These are phyloP conservation scores for Toxotes chatareus DNA, from an alignment of 2,113 vertebrate species.

Conservation along the genomic window DNA sequence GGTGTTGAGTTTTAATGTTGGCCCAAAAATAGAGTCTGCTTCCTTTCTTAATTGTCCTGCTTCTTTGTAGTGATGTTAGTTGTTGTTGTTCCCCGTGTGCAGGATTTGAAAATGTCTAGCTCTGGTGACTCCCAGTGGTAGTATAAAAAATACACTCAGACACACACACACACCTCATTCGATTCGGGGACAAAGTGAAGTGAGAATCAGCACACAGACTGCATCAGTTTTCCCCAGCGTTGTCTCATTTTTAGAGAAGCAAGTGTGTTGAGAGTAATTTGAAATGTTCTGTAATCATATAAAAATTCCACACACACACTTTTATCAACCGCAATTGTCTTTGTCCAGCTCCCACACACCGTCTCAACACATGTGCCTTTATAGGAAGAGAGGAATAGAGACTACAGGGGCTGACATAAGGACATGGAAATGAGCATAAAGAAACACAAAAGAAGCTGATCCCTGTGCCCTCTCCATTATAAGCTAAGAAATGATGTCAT, in stretches of 20 bases:
- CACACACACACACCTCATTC: neutral
- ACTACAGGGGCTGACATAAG: neutral
- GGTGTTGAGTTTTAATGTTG: neutral
- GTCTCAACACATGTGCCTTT: neutral
- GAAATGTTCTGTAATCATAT: neutral
- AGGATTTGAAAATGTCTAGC: neutral
- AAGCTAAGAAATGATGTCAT: neutral
- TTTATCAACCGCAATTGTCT: neutral
- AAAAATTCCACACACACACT: neutral
- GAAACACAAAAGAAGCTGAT: constrained; percentile 1
- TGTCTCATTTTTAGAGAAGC: neutral
- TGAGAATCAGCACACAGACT: neutral
- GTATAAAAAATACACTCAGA: neutral
- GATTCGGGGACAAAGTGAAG: neutral
- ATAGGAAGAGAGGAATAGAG: neutral
- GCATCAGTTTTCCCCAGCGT: neutral
- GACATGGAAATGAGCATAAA: neutral
- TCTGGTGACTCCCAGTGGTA: constrained; percentile 5
- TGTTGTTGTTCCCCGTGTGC: neutral
- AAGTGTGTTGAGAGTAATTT: neutral
- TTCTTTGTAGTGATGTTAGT: neutral
- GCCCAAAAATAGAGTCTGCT: neutral
- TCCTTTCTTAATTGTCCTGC: neutral
- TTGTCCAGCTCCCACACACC: neutral
- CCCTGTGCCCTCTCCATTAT: neutral